Evolutionary conservation across 2,113 vertebrate genomes (phyloP), one percentile per base, ranked within the genome.

Genomic region (Hucho hucho): DNA sequence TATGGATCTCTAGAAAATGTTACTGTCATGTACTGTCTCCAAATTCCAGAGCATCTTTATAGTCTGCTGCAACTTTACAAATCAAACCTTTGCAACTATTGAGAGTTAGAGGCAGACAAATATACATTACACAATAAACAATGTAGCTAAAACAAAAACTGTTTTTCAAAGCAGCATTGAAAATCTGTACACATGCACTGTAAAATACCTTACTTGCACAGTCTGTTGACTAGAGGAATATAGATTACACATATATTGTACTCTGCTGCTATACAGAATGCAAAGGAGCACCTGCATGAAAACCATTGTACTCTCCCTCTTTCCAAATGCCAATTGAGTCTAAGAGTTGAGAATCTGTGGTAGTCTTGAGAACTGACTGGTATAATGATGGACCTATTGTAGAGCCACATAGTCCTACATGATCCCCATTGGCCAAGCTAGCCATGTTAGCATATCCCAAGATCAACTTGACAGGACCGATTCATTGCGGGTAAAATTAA

Each of bases 141-240:
- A 82, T 75, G 81, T 82, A 76, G 77, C 79, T 78, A 83, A 72
- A 78, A 81, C 61, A 16, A 13, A 49, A 73, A 75, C 66, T 72
- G 63, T 79, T 79, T 73, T 77, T 77, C 75, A 77, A 87, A 87
- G 79, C 83, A 87, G 86, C 84, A 80, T 81, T 43, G 37, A 88
- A 89, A 87, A 72, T 71, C n/a, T 72, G 13, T 81, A 82, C 77
- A 69, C 74, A 81, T 43, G 2, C 37, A 68, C 81, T 75, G 78
- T 83, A 78, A 88, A 88, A 87, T 81, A 87, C 81, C 78, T 87
- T 85, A 82, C 85, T 83, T 81, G 81, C 83, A 89, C 84, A 85
- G 83, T 85, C 77, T 84, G 83, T 83, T 77, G 83, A 84, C 77
- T 79, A 82, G 72, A 89, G 81, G 79, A 84, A 82, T 83, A 87